Base-by-base conservation (phyloP, 2,797 vertebrate species). In the Squalus acanthias region DNA sequence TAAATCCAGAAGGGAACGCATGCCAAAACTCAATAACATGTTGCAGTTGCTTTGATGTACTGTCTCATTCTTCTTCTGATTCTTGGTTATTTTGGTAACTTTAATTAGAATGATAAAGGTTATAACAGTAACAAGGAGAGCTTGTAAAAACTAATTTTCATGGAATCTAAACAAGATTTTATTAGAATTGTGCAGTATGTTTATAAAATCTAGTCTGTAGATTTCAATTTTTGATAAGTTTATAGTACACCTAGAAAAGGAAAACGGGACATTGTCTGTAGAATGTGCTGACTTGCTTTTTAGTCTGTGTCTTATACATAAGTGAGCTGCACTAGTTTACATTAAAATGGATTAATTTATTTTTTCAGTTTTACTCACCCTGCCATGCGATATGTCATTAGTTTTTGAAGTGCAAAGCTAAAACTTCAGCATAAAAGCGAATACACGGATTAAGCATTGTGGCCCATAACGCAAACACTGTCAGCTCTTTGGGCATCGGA, bases 181-280 rank as follows among this genome's bases (percentile, higher is more conserved):
- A 95, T 53, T 95, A 57, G 94, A 95, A 95, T 95, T 95, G 94
- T 53, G 50, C 12, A n/a, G 94, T 95, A 57, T 95, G 70, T 95
- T 95, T 95, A 95, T 72, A 74, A 72, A 95, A 57, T 57, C 46
- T 46, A 0, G 12, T 74, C 69, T 95, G 94, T 53, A 95, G 94
- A 95, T 95, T 46, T 60, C 39, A 95, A 95, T 76, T 57, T 74
- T 60, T 95, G 94, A 95, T 95, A n/a, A 95, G 70, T 95, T 72
- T 95, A 74, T 33, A 95, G 29, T 76, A 60, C 94, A 95, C 94
- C 94, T 95, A 74, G 26, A 29, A 29, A 46, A 95, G 93, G 91
- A 93, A 93, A 72, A 74, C 0, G 46, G 94, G 70, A 95, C 20
- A 46, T 26, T 69, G 67, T 50, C 67, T 95, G 67, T 69, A 95